Percentiles rank a stretch among this genome's conserved stretches.
phyloP scores from a whole-genome alignment of 2,888 invertebrate species.

The Sinohyriopsis cumingii region DNA sequence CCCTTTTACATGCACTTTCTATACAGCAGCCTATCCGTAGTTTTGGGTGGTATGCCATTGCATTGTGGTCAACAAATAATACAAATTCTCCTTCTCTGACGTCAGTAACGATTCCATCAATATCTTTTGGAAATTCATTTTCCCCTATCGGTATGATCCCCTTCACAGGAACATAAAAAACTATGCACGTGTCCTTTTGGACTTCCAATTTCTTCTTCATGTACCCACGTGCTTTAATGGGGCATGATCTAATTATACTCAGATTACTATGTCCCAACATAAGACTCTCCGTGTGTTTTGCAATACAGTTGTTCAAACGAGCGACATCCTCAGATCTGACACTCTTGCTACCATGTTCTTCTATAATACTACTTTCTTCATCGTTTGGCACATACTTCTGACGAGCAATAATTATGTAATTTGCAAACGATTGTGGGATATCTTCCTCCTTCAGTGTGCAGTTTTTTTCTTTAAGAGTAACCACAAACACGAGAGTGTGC shows the following conservation, averaged over 20 bases:
- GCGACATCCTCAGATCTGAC: not conserved
- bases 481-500: no score
- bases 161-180: slow-evolving; percentile 6
- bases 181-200: not conserved
- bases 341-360: not conserved
- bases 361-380: no score
- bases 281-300: not conserved
- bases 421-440: no score
- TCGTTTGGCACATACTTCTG: no score
- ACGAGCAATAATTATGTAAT: no score
- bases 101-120: not conserved
- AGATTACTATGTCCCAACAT: slow-evolving; percentile 1
- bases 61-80: not conserved
- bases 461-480: no score
- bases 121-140: slow-evolving; percentile 1
- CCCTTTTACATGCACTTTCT: not conserved
- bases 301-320: not conserved
- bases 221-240: slow-evolving; percentile 1
- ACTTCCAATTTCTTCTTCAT: not conserved
- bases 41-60: not conserved
- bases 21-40: slow-evolving; percentile 5
- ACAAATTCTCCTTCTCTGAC: slow-evolving; percentile 5
- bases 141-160: slow-evolving; percentile 4
- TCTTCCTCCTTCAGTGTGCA: no score
- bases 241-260: not conserved